Conservation (phyloP, 2,888 invertebrate species). For the Boloria euphrosyne region DNA sequence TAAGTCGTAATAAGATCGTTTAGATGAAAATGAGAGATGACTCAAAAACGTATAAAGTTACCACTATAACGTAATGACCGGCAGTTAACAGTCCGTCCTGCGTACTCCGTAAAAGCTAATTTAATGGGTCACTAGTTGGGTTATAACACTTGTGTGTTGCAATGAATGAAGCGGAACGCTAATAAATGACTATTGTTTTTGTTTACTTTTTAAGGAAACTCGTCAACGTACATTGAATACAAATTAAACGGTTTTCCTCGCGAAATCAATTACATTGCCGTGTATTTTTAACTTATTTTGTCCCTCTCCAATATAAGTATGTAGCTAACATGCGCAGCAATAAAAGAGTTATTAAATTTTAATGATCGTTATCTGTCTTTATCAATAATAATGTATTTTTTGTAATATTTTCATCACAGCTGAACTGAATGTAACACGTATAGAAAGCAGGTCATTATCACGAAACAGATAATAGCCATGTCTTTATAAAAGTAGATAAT, state of each 20-base stretch:
- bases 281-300: not conserved
- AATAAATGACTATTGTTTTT: constrained; percentile 55
- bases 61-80: constrained; percentile 28
- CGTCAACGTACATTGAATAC: constrained; percentile 49
- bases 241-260: constrained; percentile 56
- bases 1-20: constrained; percentile 20
- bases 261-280: constrained; percentile 29
- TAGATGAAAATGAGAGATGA: constrained; percentile 26
- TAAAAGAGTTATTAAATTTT: constrained; percentile 5
- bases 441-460: constrained; percentile 71
- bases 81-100: constrained; percentile 30
- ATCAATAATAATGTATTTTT: constrained; percentile 9
- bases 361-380: constrained; percentile 7
- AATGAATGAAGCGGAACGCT: constrained; percentile 53
- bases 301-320: not conserved
- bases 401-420: constrained; percentile 36
- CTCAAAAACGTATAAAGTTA: constrained; percentile 35
- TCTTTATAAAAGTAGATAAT: constrained; percentile 1
- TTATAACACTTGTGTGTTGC: constrained; percentile 49
- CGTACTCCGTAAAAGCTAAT: constrained; percentile 49
- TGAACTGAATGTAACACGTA: constrained; percentile 50
- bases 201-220: constrained; percentile 54
- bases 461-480: constrained; percentile 19
- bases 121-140: constrained; percentile 65
- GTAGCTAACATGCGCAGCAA: not conserved